These are phyloP conservation scores for Leptatherina wallacei DNA, from an alignment of 2,797 vertebrate species.

Conservation along the genomic window DNA sequence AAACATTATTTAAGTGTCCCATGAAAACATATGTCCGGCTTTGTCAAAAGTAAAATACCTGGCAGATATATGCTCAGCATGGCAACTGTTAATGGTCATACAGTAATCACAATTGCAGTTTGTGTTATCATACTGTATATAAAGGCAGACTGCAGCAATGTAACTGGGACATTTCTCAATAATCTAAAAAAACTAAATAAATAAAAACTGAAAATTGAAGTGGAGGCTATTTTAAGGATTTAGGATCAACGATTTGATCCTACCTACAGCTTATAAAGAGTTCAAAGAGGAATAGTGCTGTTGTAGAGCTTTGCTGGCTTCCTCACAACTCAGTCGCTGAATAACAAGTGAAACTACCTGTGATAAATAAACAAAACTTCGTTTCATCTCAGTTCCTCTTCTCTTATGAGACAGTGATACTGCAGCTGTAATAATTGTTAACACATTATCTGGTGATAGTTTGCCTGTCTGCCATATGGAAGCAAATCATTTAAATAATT, in stretches of 20 bases:
- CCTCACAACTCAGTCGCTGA: neutral
- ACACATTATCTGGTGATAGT: slow-evolving; percentile 7
- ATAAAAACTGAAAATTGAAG: neutral
- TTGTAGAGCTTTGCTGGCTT: slow-evolving; percentile 28
- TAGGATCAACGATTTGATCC: neutral
- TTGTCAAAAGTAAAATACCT: neutral
- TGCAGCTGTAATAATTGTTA: slow-evolving; percentile 5
- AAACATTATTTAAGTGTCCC: neutral
- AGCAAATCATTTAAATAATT: neutral
- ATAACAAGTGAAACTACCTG: slow-evolving; percentile 20
- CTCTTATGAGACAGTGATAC: slow-evolving; percentile 4
- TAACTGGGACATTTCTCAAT: neutral
- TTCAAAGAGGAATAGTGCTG: neutral
- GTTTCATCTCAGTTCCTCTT: slow-evolving; percentile 49
- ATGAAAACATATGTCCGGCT: neutral
- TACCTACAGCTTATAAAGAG: neutral
- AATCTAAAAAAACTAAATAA: neutral
- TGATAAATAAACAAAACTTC: slow-evolving; percentile 19
- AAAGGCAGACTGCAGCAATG: neutral
- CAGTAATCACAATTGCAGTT: neutral
- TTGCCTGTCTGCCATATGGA: neutral
- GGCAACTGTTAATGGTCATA: neutral
- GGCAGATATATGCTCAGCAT: neutral
- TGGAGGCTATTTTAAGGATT: too few species aligned
- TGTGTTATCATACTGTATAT: neutral